phyloP scores from a whole-genome alignment of 2,113 vertebrate species.

The Indri indri region DNA sequence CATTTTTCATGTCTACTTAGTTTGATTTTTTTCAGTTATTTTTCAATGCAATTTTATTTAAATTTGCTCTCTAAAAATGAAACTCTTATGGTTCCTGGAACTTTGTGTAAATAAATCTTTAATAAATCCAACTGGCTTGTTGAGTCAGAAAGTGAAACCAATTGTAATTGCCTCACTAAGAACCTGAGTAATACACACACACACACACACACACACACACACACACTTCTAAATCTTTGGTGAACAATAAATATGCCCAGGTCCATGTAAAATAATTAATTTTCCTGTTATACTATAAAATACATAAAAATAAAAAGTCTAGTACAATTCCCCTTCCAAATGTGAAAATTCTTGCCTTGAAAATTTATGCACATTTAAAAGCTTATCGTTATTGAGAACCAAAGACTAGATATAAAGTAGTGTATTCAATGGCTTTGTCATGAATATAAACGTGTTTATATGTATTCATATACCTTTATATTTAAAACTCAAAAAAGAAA shows the following conservation, averaged over 20 bases:
- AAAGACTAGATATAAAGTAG: neutral
- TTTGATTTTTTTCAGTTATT: neutral
- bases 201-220: neutral
- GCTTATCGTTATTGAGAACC: neutral
- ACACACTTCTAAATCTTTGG: neutral
- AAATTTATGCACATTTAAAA: neutral
- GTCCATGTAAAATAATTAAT: neutral
- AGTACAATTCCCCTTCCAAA: neutral
- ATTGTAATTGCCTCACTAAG: neutral
- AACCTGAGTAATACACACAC: neutral
- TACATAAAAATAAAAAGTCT: neutral
- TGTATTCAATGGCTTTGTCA: neutral
- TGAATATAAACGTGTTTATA: neutral
- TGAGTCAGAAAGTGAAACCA: neutral
- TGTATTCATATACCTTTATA: neutral
- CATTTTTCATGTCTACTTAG: neutral
- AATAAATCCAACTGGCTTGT: neutral
- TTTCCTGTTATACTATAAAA: neutral
- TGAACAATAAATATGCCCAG: neutral
- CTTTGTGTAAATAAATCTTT: neutral
- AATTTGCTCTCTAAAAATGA: neutral
- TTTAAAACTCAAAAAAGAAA: neutral
- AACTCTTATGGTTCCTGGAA: neutral
- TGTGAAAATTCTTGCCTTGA: neutral
- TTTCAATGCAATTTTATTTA: slow-evolving; percentile 14